A percentile compares a stretch with the other conserved stretches of the same genome.
These are phyloP conservation scores for Nycticorax nycticorax DNA, from an alignment of 2,113 vertebrate species.

Conservation along the genomic window DNA sequence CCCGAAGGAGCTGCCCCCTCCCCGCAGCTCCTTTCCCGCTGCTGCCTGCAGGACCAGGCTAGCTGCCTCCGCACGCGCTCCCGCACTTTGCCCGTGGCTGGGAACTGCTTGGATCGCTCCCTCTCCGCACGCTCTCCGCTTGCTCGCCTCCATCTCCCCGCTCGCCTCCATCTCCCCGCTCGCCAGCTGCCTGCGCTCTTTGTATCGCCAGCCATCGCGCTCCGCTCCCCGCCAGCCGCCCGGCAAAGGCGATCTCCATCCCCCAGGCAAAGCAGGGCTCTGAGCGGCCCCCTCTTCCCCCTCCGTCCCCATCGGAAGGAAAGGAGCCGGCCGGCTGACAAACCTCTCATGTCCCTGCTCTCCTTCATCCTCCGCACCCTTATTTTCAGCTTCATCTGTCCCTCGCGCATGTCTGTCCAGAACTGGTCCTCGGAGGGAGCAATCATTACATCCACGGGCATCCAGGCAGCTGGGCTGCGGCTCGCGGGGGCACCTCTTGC, in stretches of 20 bases:
- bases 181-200: neutral
- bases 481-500: conserved; percentile 27
- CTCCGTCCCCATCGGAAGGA: neutral
- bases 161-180: neutral
- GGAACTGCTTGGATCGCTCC: neutral
- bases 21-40: neutral
- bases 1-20: neutral
- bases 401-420: conserved; percentile 83
- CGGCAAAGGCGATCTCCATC: neutral
- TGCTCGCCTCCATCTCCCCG: neutral
- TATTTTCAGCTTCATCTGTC: conserved; percentile 91
- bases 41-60: neutral
- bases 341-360: conserved; percentile 87
- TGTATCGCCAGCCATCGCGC: neutral
- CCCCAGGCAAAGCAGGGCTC: neutral
- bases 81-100: neutral
- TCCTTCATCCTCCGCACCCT: conserved; percentile 90
- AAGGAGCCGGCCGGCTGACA: conserved; percentile 63
- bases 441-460: conserved; percentile 86
- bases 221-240: neutral
- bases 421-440: conserved; percentile 82
- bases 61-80: neutral
- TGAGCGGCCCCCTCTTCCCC: neutral
- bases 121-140: neutral
- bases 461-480: conserved; percentile 64